Evolutionary conservation across 1,140 invertebrate species (phyloP).

Genomic region (Callitettix versicolor): DNA sequence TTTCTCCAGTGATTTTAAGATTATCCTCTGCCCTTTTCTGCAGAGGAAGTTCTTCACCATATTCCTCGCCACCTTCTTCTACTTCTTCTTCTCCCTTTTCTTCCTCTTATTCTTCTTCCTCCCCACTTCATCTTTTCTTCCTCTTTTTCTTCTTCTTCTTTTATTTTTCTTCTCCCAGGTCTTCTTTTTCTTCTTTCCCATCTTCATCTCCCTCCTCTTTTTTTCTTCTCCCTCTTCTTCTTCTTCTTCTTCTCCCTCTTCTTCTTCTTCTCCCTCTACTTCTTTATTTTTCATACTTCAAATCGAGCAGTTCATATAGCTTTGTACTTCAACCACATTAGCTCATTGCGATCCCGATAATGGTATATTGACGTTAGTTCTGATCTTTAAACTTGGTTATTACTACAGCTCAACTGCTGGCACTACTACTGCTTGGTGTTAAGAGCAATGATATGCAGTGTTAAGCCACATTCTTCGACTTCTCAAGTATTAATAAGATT

Average conservation of each 20-base stretch:
- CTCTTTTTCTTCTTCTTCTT: slow-evolving; percentile 2
- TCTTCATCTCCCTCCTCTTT: neutral
- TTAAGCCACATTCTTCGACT: too few relatives aligned
- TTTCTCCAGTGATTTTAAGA: too few relatives aligned
- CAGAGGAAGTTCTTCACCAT: too few relatives aligned
- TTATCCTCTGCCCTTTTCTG: too few relatives aligned
- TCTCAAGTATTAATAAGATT: too few relatives aligned
- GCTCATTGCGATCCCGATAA: neutral
- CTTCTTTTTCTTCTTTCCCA: neutral
- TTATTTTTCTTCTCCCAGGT: too few relatives aligned
- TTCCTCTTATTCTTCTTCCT: too few relatives aligned
- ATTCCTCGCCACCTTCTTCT: neutral
- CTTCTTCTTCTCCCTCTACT: neutral
- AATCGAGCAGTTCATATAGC: neutral
- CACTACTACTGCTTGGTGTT: neutral
- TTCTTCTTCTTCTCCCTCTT: slow-evolving; percentile 1
- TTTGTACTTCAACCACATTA: neutral
- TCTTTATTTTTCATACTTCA: neutral
- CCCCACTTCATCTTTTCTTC: too few relatives aligned
- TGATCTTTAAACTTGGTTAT: neutral
- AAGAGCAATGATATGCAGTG: too few relatives aligned
- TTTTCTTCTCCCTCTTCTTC: neutral
- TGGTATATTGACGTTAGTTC: neutral
- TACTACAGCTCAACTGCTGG: neutral
- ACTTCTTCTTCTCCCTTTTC: neutral